These are phyloP conservation scores for Heliconius congener DNA, from an alignment of 1,140 invertebrate species.

Conservation along the genomic window DNA sequence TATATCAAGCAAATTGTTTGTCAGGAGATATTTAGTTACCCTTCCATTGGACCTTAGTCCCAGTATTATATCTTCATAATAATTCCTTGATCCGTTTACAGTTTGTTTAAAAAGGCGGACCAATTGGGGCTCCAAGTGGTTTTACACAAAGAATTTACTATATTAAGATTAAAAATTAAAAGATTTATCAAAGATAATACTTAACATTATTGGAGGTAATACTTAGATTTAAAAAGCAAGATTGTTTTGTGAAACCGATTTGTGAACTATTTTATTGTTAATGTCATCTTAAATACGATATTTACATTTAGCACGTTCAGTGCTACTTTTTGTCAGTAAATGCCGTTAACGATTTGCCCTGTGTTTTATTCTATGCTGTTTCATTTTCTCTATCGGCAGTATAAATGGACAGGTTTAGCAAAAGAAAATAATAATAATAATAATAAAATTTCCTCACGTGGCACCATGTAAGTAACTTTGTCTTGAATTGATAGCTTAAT, in stretches of 20 bases:
- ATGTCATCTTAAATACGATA: slow-evolving; percentile 25
- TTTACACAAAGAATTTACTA: slow-evolving; percentile 37
- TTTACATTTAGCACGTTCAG: slow-evolving; percentile 37
- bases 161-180: slow-evolving; percentile 68
- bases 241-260: slow-evolving; percentile 67
- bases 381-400: slow-evolving; percentile 37
- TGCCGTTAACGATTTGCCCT: slow-evolving; percentile 7
- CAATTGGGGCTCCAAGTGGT: slow-evolving; percentile 24
- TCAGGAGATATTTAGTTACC: neutral
- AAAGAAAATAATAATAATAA: slow-evolving; percentile 23
- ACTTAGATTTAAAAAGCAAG: slow-evolving; percentile 71
- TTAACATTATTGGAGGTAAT: slow-evolving; percentile 78
- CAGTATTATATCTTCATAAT: neutral
- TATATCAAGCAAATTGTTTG: slow-evolving; percentile 18
- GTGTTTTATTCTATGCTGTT: neutral
- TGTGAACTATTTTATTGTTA: slow-evolving; percentile 55
- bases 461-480: slow-evolving; percentile 37
- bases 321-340: slow-evolving; percentile 12
- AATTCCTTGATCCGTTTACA: neutral
- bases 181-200: slow-evolving; percentile 73
- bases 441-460: slow-evolving; percentile 14
- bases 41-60: neutral
- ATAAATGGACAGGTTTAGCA: slow-evolving; percentile 40
- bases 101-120: neutral
- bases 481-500: slow-evolving; percentile 17